Conservation (phyloP, 2,113 vertebrate genomes). For the Tachycineta bicolor region DNA sequence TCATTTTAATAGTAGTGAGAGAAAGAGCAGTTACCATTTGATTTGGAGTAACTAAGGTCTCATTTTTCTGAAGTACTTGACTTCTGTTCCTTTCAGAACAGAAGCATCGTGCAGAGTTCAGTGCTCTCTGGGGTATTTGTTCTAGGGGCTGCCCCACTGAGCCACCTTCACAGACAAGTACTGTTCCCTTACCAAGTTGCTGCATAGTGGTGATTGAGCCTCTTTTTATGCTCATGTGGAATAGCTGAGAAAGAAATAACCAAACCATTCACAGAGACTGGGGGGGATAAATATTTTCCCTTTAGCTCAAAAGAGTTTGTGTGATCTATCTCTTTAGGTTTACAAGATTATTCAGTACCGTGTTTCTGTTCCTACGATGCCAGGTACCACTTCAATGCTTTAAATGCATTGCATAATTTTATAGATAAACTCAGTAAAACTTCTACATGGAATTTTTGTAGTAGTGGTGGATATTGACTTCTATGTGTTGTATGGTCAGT, state of each 20-base stretch:
- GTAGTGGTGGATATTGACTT: not conserved
- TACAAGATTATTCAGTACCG: not conserved
- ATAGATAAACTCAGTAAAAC: not conserved
- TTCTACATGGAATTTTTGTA: not conserved
- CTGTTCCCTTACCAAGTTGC: rapidly evolving
- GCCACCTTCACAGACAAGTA: not conserved
- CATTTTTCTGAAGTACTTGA: not conserved
- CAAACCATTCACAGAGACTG: not conserved
- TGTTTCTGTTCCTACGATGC: not conserved
- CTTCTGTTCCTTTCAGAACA: not conserved
- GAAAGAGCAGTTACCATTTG: not conserved
- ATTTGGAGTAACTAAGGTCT: not conserved
- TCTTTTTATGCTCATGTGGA: not conserved
- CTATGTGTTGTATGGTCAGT: not conserved
- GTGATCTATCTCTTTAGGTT: not conserved
- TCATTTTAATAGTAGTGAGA: not conserved
- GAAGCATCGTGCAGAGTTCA: not conserved
- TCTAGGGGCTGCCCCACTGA: not conserved
- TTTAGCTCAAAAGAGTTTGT: not conserved
- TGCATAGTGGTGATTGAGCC: rapidly evolving
- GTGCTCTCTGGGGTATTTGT: not conserved
- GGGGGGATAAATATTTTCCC: not conserved
- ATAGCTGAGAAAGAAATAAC: not conserved
- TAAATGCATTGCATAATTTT: not conserved
- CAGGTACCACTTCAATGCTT: not conserved